Percentiles rank a stretch among this genome's conserved stretches.
Evolutionary conservation across 1,140 invertebrate genomes (phyloP).

Genomic region (Lepidurus couesii): DNA sequence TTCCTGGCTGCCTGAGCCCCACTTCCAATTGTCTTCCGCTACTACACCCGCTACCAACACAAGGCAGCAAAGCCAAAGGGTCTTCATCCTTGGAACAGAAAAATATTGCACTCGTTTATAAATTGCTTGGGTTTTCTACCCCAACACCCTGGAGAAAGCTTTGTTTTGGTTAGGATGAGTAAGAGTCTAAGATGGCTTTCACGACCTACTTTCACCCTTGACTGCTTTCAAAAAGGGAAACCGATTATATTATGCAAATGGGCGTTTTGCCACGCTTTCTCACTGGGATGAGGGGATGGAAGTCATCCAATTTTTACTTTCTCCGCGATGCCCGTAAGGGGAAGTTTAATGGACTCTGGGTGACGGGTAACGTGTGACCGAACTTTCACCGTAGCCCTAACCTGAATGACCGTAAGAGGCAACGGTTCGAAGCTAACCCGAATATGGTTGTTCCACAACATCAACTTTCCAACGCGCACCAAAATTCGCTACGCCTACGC

Average conservation of each 20-base stretch:
- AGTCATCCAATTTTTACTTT: slow-evolving; percentile 2
- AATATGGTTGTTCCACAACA: neutral
- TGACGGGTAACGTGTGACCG: neutral
- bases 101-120: neutral
- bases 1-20: neutral
- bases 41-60: neutral
- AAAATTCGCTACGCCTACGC: neutral
- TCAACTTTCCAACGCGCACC: neutral
- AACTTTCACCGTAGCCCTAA: neutral
- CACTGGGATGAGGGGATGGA: neutral
- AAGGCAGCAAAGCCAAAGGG: slow-evolving; percentile 3
- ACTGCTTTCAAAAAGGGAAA: slow-evolving; percentile 16
- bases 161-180: neutral
- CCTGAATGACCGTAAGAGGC: neutral
- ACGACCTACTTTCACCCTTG: slow-evolving; percentile 12
- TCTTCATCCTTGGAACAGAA: slow-evolving; percentile 5
- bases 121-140: neutral
- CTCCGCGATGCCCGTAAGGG: neutral
- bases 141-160: neutral
- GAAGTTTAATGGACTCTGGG: neutral
- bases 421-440: neutral
- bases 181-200: neutral
- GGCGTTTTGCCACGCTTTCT: slow-evolving; percentile 6
- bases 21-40: neutral
- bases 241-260: slow-evolving; percentile 10